Base-by-base conservation (phyloP, 2,797 vertebrate genomes). In the Mormyrus proboscirostris region DNA sequence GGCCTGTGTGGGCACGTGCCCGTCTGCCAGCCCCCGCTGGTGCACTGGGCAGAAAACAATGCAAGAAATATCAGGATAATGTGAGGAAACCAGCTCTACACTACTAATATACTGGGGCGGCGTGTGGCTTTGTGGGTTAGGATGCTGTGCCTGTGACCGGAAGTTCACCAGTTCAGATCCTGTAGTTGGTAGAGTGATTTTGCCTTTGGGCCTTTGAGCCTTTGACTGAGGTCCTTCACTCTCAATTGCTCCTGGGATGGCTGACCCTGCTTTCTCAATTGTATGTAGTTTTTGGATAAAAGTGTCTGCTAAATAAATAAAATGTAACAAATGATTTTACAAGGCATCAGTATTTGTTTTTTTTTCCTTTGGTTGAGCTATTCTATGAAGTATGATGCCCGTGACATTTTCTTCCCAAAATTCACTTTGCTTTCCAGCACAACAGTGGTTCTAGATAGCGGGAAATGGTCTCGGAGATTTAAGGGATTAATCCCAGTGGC, bases 301-400 rank as follows among this genome's bases (percentile, higher is more conserved):
- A 38, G 69, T 73, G 12, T 73, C 69, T 73, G 69, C 12, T 73
- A 73, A 38, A 73, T 73, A 14, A 73, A 73, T 73, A 73, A 73
- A 73, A 73, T 73, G 29, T 73, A 73, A 38, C 76, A 82, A 82
- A 82, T 22, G 76, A 47, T 82, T 82, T 82, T 82, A 82, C 76
- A 82, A 82, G 76, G 76, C 76, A 47, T 82, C 41, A 9, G 38
- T 44, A 82, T 47, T 82, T 47, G 41, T 44, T 82, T 82, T 82
- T 8, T 69, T n/a, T 41, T 7, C 69, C 69, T 73, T 73, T 73
- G 69, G 69, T 69, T 85, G 82, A 50, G 44, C 50, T 25, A 86
- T 86, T 55, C 29, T 53, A 25, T 86, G 29, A 51, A 55, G 49
- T 10, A 86, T 53, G 49, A 49, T 53, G 22, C 49, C 47, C 49